Evolutionary conservation across 2,113 vertebrate genomes (phyloP), one percentile per base, ranked within the genome.

Genomic region (Osmerus eperlanus): DNA sequence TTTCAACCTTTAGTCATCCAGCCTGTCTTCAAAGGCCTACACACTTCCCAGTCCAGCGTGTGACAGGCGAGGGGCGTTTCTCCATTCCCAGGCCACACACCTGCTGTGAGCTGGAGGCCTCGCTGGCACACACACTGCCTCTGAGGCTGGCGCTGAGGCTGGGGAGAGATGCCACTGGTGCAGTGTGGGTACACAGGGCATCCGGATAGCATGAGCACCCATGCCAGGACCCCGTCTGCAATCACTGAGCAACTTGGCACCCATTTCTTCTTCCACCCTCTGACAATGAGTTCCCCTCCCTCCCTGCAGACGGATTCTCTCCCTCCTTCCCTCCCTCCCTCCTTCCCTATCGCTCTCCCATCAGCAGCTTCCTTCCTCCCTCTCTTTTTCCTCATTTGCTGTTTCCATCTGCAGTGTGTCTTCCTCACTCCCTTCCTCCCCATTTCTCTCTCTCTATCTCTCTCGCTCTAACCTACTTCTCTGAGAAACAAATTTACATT

Each of bases 221-320:
- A 28, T 62, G 82, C 78, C 78, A 82, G 77, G 54, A 81, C 67
- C 77, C 71, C 77, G 77, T 82, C 83, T 89, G 85, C 74, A 83
- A 73, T 84, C 79, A 76, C 25, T 3, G 53, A 74, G 74, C 74
- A 73, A 72, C 72, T 29, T 56, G 29, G 62, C 68, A 75, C 53
- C 62, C 56, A 71, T 75, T 67, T 74, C 68, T 58, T 13, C 59
- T 61, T 59, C 32, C 16, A 18, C 3, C 59, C 14, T 58, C 23
- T 51, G 21, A 52, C 32, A 41, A 1, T 13, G 6, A 41, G 41
- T 68, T 56, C 36, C 16, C 72, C 32, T 65, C 67, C 21, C 29
- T 63, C 21, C n/a, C 71, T 76, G 52, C 16, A 54, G 64, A 16
- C 36, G 16, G 71, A 9, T 47, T 56, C 76, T 78, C 19, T 14